Base-by-base conservation (phyloP, 2,113 vertebrate genomes). In the Phylloscopus trochilus region DNA sequence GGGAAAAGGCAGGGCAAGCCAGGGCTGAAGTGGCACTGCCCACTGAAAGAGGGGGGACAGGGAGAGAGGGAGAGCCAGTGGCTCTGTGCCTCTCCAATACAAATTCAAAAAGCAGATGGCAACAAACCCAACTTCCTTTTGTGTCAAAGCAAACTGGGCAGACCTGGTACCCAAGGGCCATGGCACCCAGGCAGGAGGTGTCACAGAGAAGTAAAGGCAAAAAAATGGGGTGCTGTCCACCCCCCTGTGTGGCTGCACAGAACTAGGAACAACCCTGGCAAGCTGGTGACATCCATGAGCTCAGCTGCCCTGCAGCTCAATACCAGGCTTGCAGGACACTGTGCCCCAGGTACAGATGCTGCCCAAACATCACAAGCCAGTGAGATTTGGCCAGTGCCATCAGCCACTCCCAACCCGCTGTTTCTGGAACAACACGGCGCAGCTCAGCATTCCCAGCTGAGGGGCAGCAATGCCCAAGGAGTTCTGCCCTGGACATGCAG, bases 21-120 rank as follows among this genome's bases (percentile, higher is more conserved):
- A 13, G 19, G 31, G 41, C 22, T 49, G 47, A 37, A 60, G 44
- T 58, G 9, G 11, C 39, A 78, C 4, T 4, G 55, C 26, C 35
- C 33, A 28, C 7, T 0, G 0, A 0, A 77, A 53, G 19, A 69
- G 8, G 4, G 3, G 26, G 20, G 13, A 63, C 64, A 63, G 7
- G 35, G 62, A 55, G 5, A 51, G 26, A 69, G 26, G 18, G 28
- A 77, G 17, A 86, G 66, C 17, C 2, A 1, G 83, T 4, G 4
- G 18, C 33, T 70, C 76, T 60, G 39, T 23, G 17, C 22, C 30
- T 83, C 66, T 62, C 23, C 52, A 64, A 51, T 30, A 53, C 62
- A 92, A 83, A 83, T 9, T 39, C 17, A 19, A 78, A 55, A 21
- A 63, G 49, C 13, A 83, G 30, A 56, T 1, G 8, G 59, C 62